These are phyloP conservation scores for Aphaenogaster ashmeadi DNA, from an alignment of 1,140 invertebrate genomes.

Conservation along the genomic window DNA sequence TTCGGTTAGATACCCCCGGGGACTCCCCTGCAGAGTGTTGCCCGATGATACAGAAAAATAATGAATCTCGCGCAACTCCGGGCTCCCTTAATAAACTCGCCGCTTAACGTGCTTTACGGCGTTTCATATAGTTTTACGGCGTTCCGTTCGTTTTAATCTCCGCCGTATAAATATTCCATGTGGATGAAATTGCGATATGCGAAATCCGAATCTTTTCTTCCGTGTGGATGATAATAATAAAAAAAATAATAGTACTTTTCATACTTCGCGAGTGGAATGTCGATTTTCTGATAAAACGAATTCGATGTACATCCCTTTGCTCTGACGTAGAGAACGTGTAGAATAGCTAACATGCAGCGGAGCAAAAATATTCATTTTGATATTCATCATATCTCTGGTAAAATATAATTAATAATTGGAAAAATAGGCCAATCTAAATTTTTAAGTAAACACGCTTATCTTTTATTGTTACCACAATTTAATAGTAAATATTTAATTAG, in stretches of 20 bases:
- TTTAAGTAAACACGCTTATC: constrained; percentile 5
- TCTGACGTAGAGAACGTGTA: not conserved
- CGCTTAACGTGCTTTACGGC: not conserved
- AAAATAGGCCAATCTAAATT: constrained; percentile 3
- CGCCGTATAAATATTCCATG: constrained; percentile 35
- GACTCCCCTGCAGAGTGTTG: not conserved
- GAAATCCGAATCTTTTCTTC: not conserved
- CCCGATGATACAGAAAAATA: constrained; percentile 31
- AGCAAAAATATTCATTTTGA: constrained; percentile 1
- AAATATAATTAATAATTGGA: not conserved
- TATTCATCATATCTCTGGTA: not conserved
- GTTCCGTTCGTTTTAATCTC: constrained; percentile 34
- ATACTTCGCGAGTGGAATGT: not conserved
- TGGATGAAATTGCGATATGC: constrained; percentile 15
- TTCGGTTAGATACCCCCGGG: not conserved
- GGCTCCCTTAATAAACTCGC: constrained; percentile 32
- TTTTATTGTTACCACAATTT: constrained; percentile 7
- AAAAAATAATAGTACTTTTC: not conserved
- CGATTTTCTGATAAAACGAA: not conserved
- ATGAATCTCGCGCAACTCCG: constrained; percentile 15
- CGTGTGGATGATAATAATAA: constrained; percentile 1
- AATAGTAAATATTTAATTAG: not conserved
- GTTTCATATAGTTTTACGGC: constrained; percentile 35
- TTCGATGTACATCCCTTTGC: not conserved
- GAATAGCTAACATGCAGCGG: not conserved